Evolutionary conservation across 2,888 invertebrate genomes (phyloP).

Genomic region (Dicyrtomina minuta): DNA sequence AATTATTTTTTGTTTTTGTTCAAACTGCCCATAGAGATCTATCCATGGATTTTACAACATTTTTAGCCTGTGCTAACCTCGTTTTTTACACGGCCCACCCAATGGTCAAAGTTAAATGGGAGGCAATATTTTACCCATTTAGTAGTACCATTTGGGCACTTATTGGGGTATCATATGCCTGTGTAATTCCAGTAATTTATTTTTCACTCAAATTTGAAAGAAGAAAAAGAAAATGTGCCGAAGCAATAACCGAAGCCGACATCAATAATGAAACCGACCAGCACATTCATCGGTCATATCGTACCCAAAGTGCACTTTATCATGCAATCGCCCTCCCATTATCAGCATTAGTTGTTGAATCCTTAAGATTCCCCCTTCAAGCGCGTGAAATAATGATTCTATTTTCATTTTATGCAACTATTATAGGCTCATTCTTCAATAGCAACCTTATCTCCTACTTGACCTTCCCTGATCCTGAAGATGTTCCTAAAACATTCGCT

Average conservation of each 20-base stretch:
- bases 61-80: background rate
- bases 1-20: background rate
- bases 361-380: background rate
- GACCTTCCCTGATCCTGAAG: slow-evolving; percentile 35
- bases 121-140: background rate
- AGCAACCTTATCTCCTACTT: slow-evolving; percentile 43
- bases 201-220: background rate
- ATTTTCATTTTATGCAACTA: slow-evolving; percentile 26
- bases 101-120: background rate
- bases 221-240: background rate
- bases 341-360: background rate
- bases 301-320: background rate
- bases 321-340: background rate
- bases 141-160: background rate
- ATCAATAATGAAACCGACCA: background rate
- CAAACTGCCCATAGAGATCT: background rate
- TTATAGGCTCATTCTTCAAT: slow-evolving; percentile 41
- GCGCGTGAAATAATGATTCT: background rate
- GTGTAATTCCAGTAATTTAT: background rate
- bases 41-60: background rate
- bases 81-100: background rate
- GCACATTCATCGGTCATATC: background rate
- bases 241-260: background rate
- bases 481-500: slow-evolving; percentile 36
- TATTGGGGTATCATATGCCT: background rate